Evolutionary conservation across 2,797 vertebrate species (phyloP).

Genomic region (Sardinella longiceps): DNA sequence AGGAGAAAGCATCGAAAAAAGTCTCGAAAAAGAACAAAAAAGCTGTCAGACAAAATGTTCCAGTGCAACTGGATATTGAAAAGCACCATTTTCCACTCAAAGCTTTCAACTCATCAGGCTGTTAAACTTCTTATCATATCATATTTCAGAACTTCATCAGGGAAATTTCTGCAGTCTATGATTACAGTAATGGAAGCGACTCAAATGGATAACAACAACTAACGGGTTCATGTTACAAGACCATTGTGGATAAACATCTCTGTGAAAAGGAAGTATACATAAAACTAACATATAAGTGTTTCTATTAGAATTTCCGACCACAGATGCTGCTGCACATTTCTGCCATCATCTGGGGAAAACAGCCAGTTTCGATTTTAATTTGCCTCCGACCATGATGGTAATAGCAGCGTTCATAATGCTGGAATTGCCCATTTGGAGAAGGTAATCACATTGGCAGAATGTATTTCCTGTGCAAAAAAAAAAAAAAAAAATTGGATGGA

Average conservation of each 20-base stretch:
- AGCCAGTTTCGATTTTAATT: slow-evolving; percentile 21
- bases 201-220: not conserved
- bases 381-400: not conserved
- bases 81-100: not conserved
- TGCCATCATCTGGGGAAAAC: not conserved
- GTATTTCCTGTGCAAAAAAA: not conserved
- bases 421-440: not conserved
- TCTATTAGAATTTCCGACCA: not conserved
- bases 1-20: not conserved
- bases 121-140: not conserved
- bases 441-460: slow-evolving; percentile 22
- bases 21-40: not conserved
- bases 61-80: not conserved
- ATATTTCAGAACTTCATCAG: not conserved
- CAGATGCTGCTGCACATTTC: not conserved
- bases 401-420: not conserved
- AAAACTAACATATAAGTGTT: not conserved
- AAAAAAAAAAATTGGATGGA: not conserved
- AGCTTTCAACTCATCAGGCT: not conserved
- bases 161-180: not conserved
- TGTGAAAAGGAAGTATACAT: not conserved
- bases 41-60: not conserved
- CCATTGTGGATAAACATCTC: not conserved
- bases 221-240: not conserved
- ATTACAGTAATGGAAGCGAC: not conserved